These are phyloP conservation scores for Rhombomys opimus DNA, from an alignment of 2,113 vertebrate species.

Conservation along the genomic window DNA sequence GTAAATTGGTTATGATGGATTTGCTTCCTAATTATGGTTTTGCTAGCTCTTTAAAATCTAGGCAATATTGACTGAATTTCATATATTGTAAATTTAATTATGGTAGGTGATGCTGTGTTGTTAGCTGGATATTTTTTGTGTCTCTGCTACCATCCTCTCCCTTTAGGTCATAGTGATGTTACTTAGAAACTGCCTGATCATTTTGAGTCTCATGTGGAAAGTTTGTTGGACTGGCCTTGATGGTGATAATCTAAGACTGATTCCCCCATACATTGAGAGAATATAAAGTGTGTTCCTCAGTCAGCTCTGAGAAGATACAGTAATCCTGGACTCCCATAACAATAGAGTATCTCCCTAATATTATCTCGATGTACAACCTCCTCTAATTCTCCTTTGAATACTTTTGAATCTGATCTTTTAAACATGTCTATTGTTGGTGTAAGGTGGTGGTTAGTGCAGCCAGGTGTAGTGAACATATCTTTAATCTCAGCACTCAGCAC, in stretches of 20 bases:
- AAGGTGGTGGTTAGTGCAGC: neutral
- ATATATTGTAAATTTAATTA: neutral
- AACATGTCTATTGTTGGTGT: neutral
- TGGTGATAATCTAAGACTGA: neutral
- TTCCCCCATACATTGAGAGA: neutral
- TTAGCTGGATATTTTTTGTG: neutral
- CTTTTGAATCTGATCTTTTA: neutral
- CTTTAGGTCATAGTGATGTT: neutral
- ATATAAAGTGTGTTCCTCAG: neutral
- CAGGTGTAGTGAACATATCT: neutral
- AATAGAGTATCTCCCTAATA: neutral
- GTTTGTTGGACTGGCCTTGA: neutral
- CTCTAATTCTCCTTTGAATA: neutral
- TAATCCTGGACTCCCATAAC: neutral
- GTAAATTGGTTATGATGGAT: conserved; percentile 10
- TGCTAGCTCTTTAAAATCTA: neutral
- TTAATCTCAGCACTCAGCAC: neutral
- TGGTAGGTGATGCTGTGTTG: neutral
- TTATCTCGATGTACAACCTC: neutral
- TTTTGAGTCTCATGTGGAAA: neutral
- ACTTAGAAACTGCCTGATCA: neutral
- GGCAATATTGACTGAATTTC: neutral
- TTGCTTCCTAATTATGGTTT: conserved; percentile 31
- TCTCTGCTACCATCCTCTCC: neutral
- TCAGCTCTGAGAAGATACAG: neutral